These are phyloP conservation scores for Lasaia peninsularis DNA, from an alignment of 1,140 invertebrate species.

Conservation along the genomic window DNA sequence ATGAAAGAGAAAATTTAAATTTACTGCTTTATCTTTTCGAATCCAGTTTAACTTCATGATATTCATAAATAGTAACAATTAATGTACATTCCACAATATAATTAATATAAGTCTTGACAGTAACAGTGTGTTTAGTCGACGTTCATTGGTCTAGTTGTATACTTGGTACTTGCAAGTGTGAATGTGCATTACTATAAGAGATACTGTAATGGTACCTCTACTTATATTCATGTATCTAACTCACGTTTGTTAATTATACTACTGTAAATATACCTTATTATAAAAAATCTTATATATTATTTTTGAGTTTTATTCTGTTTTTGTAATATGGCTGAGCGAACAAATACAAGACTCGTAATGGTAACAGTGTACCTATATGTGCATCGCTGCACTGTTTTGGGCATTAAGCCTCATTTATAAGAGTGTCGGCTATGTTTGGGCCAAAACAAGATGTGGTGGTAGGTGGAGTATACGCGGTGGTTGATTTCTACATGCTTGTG, in stretches of 20 bases:
- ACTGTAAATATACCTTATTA: slow-evolving; percentile 76
- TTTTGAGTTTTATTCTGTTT: slow-evolving; percentile 51
- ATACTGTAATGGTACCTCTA: slow-evolving; percentile 53
- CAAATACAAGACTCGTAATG: too few relatives aligned
- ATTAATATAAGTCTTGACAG: not conserved
- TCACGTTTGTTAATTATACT: slow-evolving; percentile 73
- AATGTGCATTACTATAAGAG: slow-evolving; percentile 26
- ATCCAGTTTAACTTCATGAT: not conserved
- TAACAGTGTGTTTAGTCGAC: slow-evolving; percentile 1
- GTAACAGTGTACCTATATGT: too few relatives aligned
- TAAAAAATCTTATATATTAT: slow-evolving; percentile 70
- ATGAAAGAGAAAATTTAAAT: too few relatives aligned
- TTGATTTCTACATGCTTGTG: too few relatives aligned
- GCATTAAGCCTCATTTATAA: too few relatives aligned
- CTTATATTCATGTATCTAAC: slow-evolving; percentile 63
- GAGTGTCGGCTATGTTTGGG: too few relatives aligned
- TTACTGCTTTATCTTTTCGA: not conserved
- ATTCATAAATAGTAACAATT: slow-evolving; percentile 3
- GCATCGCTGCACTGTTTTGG: too few relatives aligned
- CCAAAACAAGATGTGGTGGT: too few relatives aligned
- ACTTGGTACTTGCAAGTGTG: slow-evolving; percentile 29
- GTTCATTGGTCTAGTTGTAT: slow-evolving; percentile 7
- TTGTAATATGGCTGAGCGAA: not conserved
- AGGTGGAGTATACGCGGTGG: not conserved
- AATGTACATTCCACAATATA: slow-evolving; percentile 9